Evolutionary conservation across 2,113 vertebrate species (phyloP).

Genomic region (Brachypteracias leptosomus): DNA sequence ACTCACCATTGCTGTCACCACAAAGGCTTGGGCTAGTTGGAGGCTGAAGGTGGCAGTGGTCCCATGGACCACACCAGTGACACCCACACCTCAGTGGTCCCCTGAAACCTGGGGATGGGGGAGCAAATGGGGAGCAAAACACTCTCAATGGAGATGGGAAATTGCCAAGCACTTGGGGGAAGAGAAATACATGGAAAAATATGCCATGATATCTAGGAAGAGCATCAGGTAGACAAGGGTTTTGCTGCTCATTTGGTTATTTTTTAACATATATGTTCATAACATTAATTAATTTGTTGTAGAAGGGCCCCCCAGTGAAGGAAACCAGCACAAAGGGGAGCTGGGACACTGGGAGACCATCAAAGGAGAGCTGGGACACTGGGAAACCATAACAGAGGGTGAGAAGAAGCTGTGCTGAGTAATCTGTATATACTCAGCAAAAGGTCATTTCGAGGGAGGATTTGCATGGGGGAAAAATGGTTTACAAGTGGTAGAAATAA

Average conservation of each 20-base stretch:
- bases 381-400: background rate
- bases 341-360: fast-evolving
- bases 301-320: background rate
- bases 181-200: background rate
- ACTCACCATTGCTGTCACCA: fast-evolving
- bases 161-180: background rate
- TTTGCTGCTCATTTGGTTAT: background rate
- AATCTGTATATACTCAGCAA: background rate
- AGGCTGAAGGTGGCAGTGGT: background rate
- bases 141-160: background rate
- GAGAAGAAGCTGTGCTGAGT: background rate
- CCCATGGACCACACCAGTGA: fast-evolving
- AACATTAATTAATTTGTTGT: background rate
- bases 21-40: background rate
- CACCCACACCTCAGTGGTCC: background rate
- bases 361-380: background rate
- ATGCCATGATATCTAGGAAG: background rate
- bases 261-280: background rate
- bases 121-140: background rate
- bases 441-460: background rate
- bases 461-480: background rate
- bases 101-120: background rate
- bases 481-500: conserved; percentile 11
- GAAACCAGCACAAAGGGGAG: background rate
- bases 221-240: fast-evolving